Base-by-base conservation (phyloP, 2,888 invertebrate genomes). In the Gymnoscelis rufifasciata region DNA sequence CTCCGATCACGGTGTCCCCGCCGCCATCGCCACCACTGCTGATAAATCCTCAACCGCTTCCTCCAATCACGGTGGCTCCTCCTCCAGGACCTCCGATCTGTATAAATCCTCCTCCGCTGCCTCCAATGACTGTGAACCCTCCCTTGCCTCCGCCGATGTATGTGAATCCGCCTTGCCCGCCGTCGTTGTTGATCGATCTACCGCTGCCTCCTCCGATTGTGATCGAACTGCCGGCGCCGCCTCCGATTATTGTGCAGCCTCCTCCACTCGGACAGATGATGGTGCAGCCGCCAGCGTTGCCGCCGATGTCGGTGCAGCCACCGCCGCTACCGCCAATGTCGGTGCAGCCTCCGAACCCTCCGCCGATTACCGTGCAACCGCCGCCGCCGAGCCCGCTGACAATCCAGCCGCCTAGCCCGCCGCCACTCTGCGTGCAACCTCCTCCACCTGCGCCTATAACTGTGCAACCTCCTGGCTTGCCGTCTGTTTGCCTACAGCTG, bases 241-340 rank as follows among this genome's bases (percentile, higher is more conserved):
- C 80, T 0, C 83, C 83, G 33, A 78, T 86, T 14, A 60, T 83
- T 3, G 65, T 86, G 5, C 86, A 86, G 50, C 83, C 83, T 1
- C 84, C 84, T 0, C 70, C 83, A 27, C 42, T 83, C 14, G 78
- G 78, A 0, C 78, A 75, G 44, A 62, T 86, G 43, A 64, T 75
- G 71, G 68, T 86, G 12, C 83, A 83, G 51, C 80, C 81, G 7
- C 86, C 86, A 2, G 68, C 78, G n/a, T 46, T 79, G 26, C 78
- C 84, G 0, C 78, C 83, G 1, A 66, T 87, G 62, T 72, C 79
- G 0, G 78, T 87, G 7, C 83, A 86, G 47, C 72, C 83, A 2
- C 86, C 86, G 0, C 67, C 77, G 1, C 59, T 67, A 6, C 74
- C 79, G 1, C 81, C 87, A 0, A 71, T 87, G 60, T 76, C 76